Conservation (phyloP, 2,888 invertebrate genomes). For the Syrista parreyssii region DNA sequence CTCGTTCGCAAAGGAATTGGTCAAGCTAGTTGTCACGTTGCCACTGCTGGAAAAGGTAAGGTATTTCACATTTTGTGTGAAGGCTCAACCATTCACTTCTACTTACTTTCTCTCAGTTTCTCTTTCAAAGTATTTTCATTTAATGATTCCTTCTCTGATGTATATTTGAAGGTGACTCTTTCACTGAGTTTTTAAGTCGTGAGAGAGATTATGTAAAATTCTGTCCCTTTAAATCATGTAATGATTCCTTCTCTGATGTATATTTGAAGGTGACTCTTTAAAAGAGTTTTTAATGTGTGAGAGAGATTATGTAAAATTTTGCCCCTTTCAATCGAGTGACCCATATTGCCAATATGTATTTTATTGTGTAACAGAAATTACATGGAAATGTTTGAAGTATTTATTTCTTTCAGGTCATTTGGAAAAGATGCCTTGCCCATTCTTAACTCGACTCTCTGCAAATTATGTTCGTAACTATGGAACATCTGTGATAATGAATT, state of each 20-base stretch:
- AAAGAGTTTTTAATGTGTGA: neutral
- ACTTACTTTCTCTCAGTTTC: constrained; percentile 12
- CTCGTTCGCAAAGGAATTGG: constrained; percentile 43
- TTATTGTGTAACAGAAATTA: neutral
- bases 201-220: neutral
- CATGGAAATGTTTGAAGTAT: neutral
- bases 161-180: neutral
- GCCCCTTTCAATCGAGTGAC: neutral
- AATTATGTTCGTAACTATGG: constrained; percentile 88
- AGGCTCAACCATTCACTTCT: constrained; percentile 8
- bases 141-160: neutral
- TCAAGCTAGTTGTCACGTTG: constrained; percentile 37
- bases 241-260: neutral
- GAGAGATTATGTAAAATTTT: neutral
- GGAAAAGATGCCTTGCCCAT: constrained; percentile 86
- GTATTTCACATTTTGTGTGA: neutral
- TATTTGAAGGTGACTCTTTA: neutral
- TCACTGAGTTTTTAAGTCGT: neutral
- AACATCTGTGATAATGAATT: constrained; percentile 79
- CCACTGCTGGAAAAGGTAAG: constrained; percentile 46
- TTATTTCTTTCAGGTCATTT: constrained; percentile 30
- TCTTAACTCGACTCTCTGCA: constrained; percentile 82
- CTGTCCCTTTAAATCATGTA: neutral
- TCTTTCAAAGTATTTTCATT: neutral
- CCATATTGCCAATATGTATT: constrained; percentile 10